These are phyloP conservation scores for Romanogobio albipinnatus DNA, from an alignment of 2,113 vertebrate species.

Conservation along the genomic window DNA sequence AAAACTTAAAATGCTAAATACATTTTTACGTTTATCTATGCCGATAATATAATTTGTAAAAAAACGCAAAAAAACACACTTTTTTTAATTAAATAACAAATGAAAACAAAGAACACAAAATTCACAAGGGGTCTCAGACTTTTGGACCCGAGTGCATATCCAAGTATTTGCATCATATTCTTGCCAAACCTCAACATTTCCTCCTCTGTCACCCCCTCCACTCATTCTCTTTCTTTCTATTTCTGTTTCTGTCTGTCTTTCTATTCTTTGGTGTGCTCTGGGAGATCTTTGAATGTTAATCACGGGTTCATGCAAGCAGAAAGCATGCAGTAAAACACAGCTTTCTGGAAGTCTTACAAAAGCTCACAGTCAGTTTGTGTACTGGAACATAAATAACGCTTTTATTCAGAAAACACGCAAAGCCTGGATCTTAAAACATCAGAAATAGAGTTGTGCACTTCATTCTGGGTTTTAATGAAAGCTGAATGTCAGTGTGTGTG, in stretches of 20 bases:
- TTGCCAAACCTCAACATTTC: constrained; percentile 7
- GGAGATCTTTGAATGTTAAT: constrained; percentile 5
- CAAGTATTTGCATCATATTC: background rate
- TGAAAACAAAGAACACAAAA: background rate
- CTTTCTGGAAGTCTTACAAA: background rate
- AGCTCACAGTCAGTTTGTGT: background rate
- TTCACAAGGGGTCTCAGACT: background rate
- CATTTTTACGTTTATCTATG: background rate
- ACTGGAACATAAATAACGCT: no score
- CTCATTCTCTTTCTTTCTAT: constrained; percentile 2
- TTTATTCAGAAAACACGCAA: no score
- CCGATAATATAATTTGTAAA: background rate
- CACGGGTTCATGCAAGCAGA: background rate
- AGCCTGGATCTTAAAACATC: background rate
- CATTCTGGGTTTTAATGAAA: background rate
- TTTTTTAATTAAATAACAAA: background rate
- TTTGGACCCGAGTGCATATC: background rate
- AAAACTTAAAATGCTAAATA: background rate
- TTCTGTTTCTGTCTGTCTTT: background rate
- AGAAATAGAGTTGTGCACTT: background rate
- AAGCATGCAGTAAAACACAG: background rate
- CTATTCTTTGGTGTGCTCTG: constrained; percentile 9
- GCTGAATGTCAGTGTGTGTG: constrained; percentile 1
- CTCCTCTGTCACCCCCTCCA: background rate
- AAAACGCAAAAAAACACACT: no score